Evolutionary conservation across 2,888 invertebrate genomes (phyloP), one percentile per base, ranked within the genome.

Genomic region (Noctuana brunneofusca): DNA sequence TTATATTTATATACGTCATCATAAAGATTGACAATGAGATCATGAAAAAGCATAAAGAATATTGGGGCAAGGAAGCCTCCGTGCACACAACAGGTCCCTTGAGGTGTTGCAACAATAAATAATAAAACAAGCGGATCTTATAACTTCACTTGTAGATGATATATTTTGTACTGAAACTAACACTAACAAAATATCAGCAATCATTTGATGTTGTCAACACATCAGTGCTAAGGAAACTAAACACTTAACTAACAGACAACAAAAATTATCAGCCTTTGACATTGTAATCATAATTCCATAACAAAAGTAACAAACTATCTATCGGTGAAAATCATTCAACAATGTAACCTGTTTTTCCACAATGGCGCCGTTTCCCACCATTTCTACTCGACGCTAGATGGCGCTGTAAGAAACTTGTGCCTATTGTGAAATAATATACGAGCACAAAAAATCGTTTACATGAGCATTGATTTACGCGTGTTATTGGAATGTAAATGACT

Each of bases 321-420:
- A 65, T 67, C 69, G 68, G 75, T 69, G 73, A 73, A 81, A 80
- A 75, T 68, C 64, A 62, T 58, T 60, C 46, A 59, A 68, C 66
- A 71, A 64, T 71, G 67, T 65, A 56, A 60, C 27, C 48, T 64
- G 55, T 66, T 80, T 83, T 80, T 82, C 73, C 64, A 54, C 64
- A 65, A 18, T 27, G 60, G 63, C 65, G 1, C 41, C 41, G 1
- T 71, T 73, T 79, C 76, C 76, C 81, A 85, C 75, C 83, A 81
- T 88, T 80, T 83, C 87, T 85, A 84, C 75, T 76, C 75, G 74
- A 65, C 81, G 71, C 75, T 75, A 87, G 87, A 79, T 81, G 87
- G 86, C 83, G 81, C 66, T 82, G 71, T 55, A 72, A 76, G 54
- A 74, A 73, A 75, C 66, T 22, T 30, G n/a, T n/a, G n/a, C 32